Conservation (phyloP, 2,888 invertebrate genomes). For the Oscheius onirici region DNA sequence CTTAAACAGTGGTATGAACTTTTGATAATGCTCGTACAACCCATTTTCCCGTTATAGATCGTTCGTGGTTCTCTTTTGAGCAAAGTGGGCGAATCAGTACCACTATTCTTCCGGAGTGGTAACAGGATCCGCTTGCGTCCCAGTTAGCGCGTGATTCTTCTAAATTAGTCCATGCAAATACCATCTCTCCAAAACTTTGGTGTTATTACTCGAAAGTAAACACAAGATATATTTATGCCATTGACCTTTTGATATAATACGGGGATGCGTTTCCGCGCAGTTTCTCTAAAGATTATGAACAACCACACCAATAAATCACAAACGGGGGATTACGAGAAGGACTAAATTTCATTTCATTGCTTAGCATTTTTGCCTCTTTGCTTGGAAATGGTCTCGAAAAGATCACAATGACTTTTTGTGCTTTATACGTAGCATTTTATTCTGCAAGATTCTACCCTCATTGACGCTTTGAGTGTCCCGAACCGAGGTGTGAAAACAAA, state of each 20-base stretch:
- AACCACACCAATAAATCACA: conserved; percentile 23
- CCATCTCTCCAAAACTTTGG: background rate
- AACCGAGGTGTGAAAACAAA: conserved; percentile 29
- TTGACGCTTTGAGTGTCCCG: conserved; percentile 25
- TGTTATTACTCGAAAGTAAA: background rate
- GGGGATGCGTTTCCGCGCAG: background rate
- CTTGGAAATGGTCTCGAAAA: background rate
- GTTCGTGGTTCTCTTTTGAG: background rate
- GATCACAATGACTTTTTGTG: background rate
- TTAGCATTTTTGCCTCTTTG: background rate
- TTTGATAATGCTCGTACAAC: no score
- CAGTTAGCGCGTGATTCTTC: conserved; percentile 7
- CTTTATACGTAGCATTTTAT: conserved; percentile 15
- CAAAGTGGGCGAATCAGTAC: background rate
- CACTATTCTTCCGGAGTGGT: conserved; percentile 1
- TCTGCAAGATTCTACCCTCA: conserved; percentile 21
- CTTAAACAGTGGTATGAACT: no score
- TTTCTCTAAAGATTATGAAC: conserved; percentile 24
- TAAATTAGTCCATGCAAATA: conserved; percentile 12
- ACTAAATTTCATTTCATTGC: background rate
- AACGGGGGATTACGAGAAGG: conserved; percentile 19
- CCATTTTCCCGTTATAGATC: no score
- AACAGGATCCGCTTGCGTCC: conserved; percentile 2
- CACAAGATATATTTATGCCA: background rate
- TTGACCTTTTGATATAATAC: background rate